Evolutionary conservation across 2,797 vertebrate genomes (phyloP), one percentile per base, ranked within the genome.

Genomic region (Vespertilio murinus): DNA sequence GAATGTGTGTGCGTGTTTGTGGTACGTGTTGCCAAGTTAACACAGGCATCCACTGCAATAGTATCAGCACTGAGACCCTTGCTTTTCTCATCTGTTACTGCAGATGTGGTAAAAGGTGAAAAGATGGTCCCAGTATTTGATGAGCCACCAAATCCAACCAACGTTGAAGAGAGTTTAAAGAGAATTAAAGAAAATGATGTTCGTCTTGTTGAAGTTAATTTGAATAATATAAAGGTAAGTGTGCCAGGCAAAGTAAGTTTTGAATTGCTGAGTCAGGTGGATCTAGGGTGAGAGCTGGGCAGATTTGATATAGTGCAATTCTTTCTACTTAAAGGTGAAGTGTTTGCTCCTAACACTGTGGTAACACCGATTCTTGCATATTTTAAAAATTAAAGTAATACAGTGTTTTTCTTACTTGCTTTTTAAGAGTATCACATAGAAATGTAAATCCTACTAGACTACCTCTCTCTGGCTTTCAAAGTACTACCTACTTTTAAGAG

Each of bases 211-310:
- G 99, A 99, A 97, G 99, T 99, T 95, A 99, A 99, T 98, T 98
- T 99, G 93, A 99, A 99, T 98, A 99, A 99, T 96, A 99, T 99
- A 82, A 99, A 99, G 99, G 99, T 99, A 98, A 93, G 94, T 80
- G 3, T 96, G 33, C 69, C 77, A 78, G 69, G 65, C 80, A 75
- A 54, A 38, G 11, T n/a, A 30, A 28, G 11, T n/a, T 87, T 82
- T 80, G 4, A 82, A 42, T 90, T 83, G 59, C 52, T 87, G 73
- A 75, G 30, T 81, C 7, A n/a, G 0, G 70, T 33, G 42, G 17
- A 73, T 70, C 28, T 69, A 61, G 49, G 33, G 47, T 54, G n/a
- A 38, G 42, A 28, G 25, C 20, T 8, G 25, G n/a, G 8, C 7
- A 56, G 14, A 74, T 87, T 88, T 88, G 22, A 45, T 35, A 38